Percentiles rank a stretch among this genome's conserved stretches.
Evolutionary conservation across 2,888 invertebrate species (phyloP).

Genomic region (Gibbula magus): DNA sequence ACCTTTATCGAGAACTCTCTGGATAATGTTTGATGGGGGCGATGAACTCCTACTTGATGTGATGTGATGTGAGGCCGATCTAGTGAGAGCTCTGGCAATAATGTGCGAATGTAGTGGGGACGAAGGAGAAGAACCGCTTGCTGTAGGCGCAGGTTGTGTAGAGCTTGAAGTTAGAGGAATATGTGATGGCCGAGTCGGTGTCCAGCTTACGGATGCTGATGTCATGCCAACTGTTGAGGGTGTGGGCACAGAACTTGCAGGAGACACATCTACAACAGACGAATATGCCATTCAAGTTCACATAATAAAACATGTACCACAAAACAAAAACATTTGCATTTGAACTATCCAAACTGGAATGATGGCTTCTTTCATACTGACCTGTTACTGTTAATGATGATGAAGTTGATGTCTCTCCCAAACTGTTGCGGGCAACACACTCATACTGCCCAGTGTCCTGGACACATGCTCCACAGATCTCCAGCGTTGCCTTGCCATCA

Average conservation of each 20-base stretch:
- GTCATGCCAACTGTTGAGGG: background rate
- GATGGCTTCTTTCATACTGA: background rate
- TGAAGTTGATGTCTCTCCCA: slow-evolving; percentile 53
- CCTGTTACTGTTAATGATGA: slow-evolving; percentile 51
- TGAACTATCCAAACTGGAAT: background rate
- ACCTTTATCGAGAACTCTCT: background rate
- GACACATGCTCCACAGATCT: slow-evolving; percentile 50
- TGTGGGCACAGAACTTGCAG: background rate
- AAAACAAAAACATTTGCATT: background rate
- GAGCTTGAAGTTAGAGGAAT: too few relatives aligned
- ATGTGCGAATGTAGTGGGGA: background rate
- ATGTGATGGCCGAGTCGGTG: too few relatives aligned
- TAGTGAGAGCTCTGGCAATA: background rate
- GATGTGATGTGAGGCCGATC: background rate
- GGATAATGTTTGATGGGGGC: background rate
- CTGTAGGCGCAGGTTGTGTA: too few relatives aligned
- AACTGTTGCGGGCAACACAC: slow-evolving; percentile 58
- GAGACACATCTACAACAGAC: too few relatives aligned
- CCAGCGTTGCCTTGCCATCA: slow-evolving; percentile 55
- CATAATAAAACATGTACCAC: too few relatives aligned
- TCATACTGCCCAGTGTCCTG: slow-evolving; percentile 64
- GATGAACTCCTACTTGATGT: background rate
- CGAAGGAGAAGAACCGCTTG: background rate
- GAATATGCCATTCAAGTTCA: too few relatives aligned
- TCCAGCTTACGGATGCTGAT: background rate